Conservation (phyloP, 2,113 vertebrate species). For the Cryptomyrus ogoouensis region DNA sequence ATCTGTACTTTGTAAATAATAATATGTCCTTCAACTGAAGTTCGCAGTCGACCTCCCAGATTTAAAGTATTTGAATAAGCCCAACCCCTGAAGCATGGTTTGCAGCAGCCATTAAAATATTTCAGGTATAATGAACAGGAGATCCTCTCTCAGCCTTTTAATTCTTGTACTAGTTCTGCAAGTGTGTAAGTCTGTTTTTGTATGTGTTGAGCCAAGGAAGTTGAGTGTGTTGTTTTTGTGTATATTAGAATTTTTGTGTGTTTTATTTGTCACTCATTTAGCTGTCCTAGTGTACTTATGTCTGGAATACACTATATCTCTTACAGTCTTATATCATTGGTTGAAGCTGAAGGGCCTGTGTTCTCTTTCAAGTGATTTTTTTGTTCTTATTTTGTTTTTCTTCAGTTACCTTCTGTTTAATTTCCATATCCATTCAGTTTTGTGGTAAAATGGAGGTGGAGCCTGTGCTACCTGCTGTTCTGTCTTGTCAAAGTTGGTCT, state of each 20-base stretch:
- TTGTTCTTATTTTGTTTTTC: constrained; percentile 26
- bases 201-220: background rate
- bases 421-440: constrained; percentile 60
- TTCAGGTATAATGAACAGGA: background rate
- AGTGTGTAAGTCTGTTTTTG: background rate
- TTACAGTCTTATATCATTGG: background rate
- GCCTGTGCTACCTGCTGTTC: constrained; percentile 41
- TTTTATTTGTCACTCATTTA: background rate
- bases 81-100: background rate
- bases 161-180: background rate
- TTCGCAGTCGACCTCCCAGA: background rate
- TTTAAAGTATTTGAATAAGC: background rate
- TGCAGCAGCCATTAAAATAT: background rate
- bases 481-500: background rate
- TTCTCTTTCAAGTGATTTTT: background rate
- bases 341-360: background rate
- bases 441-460: constrained; percentile 34
- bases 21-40: background rate
- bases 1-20: background rate
- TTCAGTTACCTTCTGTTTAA: constrained; percentile 54
- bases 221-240: background rate
- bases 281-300: background rate
- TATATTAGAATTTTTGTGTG: background rate
- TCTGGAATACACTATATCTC: background rate
- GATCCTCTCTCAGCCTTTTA: background rate